phyloP scores from a whole-genome alignment of 1,140 invertebrate species.

The Mycetomoellerius zeteki region DNA sequence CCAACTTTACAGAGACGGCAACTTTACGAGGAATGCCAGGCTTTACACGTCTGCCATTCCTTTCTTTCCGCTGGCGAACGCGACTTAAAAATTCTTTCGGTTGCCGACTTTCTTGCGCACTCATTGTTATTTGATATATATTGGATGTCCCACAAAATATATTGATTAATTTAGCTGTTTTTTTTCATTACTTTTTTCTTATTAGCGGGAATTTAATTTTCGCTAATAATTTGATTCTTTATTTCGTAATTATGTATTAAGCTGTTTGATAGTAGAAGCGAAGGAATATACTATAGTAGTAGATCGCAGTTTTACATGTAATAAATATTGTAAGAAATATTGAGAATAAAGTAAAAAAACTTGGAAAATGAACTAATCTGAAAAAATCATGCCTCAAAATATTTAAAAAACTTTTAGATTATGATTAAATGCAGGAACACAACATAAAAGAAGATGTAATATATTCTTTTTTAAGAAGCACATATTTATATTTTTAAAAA shows the following conservation, averaged over 20 bases:
- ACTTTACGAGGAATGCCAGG: too few species aligned
- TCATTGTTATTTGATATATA: constrained; percentile 1
- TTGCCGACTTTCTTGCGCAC: constrained; percentile 4
- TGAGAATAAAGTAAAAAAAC: not conserved
- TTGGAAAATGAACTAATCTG: not conserved
- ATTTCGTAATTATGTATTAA: not conserved
- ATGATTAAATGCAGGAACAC: too few species aligned
- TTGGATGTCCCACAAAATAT: not conserved
- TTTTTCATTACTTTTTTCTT: not conserved
- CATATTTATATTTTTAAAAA: not conserved
- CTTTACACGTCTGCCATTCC: too few species aligned
- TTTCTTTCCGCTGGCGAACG: constrained; percentile 7
- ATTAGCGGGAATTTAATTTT: not conserved
- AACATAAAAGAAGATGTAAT: too few species aligned
- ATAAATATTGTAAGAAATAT: not conserved
- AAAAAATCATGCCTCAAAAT: too few species aligned
- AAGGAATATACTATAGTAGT: not conserved
- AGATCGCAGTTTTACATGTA: not conserved
- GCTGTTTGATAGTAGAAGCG: not conserved
- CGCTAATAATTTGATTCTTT: not conserved
- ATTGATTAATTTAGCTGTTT: not conserved
- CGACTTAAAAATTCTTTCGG: constrained; percentile 17
- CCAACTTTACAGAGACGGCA: constrained; percentile 1
- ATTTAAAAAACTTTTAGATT: too few species aligned
- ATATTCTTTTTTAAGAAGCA: not conserved